Base-by-base conservation (phyloP, 2,113 vertebrate species). In the Pleuronectes platessa region DNA sequence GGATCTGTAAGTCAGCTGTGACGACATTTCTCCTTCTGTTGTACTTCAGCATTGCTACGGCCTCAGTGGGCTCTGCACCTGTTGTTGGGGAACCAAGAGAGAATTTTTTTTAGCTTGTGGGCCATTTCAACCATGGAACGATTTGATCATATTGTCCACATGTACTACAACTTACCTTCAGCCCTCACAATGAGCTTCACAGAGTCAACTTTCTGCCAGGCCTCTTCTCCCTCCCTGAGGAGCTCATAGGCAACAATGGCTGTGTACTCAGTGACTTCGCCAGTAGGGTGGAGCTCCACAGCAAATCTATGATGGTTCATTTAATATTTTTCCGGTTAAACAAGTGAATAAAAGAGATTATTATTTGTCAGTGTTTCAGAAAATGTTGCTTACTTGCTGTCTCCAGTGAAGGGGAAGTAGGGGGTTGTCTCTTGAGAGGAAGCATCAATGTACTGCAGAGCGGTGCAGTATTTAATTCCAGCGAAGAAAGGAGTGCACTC, bases 351-450 rank as follows among this genome's bases (percentile, higher is more conserved):
- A 20, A 2, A 37, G 4, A 67, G 3, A n/a, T 0, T 40, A 17
- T 23, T 10, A 24, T 71, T 55, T 40, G 14, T 12, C 59, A 8
- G 3, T 61, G 23, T 24, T 55, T 61, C 15, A 64, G 14, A 62
- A 56, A 24, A 13, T 61, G 8, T 67, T 61, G 37, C 92, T 93
- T 40, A 98, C 98, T 93, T 96, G 84, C 94, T 96, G 86, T 97
- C 93, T 73, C 96, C 96, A 0, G 93, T 95, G 76, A 98, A 91
- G 5, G 96, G 96, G 79, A 94, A 96, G 89, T 95, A 96, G 4
- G 96, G 95, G 20, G 95, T 71, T 1, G 90, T 88, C 15, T 95
- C 93, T n/a, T 86, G 90, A 68, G 77, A 88, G 81, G 84, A 95
- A 73, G 94, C 92, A 15, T 96, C 94, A 35, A 86, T 89, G 73